Percentiles rank a stretch among this genome's conserved stretches.
Conservation (phyloP, 1,140 invertebrate species). For the Antheraea mylitta region DNA sequence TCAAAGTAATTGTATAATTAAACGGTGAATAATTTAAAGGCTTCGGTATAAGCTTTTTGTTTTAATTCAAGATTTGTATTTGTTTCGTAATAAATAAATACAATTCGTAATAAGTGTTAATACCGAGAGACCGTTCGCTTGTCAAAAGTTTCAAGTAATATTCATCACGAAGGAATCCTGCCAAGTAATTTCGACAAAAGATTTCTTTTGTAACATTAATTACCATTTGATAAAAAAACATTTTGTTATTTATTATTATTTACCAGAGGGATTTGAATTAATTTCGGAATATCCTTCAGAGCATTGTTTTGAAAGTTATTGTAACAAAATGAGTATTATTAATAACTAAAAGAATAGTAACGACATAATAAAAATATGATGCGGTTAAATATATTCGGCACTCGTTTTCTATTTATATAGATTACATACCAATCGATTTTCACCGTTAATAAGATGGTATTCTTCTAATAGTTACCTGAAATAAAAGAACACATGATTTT, state of each 20-base stretch:
- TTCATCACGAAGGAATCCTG: constrained; percentile 12
- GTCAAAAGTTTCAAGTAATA: constrained; percentile 7
- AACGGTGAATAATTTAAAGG: neutral
- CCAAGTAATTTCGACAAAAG: constrained; percentile 18
- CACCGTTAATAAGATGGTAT: neutral
- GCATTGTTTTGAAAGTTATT: neutral
- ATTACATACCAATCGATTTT: neutral
- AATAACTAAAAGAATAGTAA: neutral
- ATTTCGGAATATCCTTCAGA: neutral
- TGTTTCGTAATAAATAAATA: neutral
- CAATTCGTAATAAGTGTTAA: neutral
- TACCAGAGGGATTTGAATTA: neutral
- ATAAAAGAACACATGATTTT: neutral
- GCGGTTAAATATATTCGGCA: too few relatives aligned
- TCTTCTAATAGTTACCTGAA: neutral
- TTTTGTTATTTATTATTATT: constrained; percentile 5
- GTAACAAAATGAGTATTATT: neutral
- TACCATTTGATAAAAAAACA: constrained; percentile 22
- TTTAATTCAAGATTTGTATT: neutral
- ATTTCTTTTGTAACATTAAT: constrained; percentile 22
- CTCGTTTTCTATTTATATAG: neutral
- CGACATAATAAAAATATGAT: too few relatives aligned
- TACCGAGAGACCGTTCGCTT: constrained; percentile 4
- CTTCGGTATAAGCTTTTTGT: neutral
- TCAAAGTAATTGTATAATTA: too few relatives aligned